Evolutionary conservation across 2,797 vertebrate genomes (phyloP), one percentile per base, ranked within the genome.

Genomic region (Oophaga sylvatica): DNA sequence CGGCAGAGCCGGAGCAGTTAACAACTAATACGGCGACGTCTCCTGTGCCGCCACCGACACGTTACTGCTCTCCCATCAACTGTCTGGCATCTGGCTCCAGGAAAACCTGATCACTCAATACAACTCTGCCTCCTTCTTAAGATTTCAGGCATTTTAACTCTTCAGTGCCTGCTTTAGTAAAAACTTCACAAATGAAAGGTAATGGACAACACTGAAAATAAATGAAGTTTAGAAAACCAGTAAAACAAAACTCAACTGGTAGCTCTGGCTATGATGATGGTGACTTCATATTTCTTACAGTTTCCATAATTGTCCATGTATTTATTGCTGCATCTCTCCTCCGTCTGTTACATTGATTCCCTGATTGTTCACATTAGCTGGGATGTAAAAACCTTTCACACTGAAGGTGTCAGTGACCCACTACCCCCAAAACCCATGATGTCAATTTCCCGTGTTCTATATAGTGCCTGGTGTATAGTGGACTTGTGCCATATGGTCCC

Each of bases 11-110:
- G 6, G 20, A 53, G 85, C 31, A 62, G 79, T 81, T 83, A 71
- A 57, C 67, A 83, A 77, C 41, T 26, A 59, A 68, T 71, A n/a
- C 7, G 31, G 15, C 45, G 26, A 63, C 17, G 48, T 78, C 83
- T 78, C 75, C 62, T 22, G 76, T 67, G 75, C 75, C 45, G 35
- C 10, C 84, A 48, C 19, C 45, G 48, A 82, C 60, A 57, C 26
- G 15, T 76, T 76, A 75, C 59, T 67, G 80, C 86, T 77, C 80
- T 87, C 68, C 16, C 2, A 48, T 57, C 45, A 22, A 83, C 35
- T 53, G 81, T 77, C 71, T 82, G 63, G 70, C 86, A 83, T 83
- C 80, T 87, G 86, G 41, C 62, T 59, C 35, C 15, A 65, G 63
- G 41, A 68, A 78, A 82, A 75, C 67, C 68, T 82, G 57, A 62